A percentile compares a stretch with the other conserved stretches of the same genome.
These are phyloP conservation scores for Apistogramma diplotaenia DNA, from an alignment of 2,113 vertebrate genomes.

Conservation along the genomic window DNA sequence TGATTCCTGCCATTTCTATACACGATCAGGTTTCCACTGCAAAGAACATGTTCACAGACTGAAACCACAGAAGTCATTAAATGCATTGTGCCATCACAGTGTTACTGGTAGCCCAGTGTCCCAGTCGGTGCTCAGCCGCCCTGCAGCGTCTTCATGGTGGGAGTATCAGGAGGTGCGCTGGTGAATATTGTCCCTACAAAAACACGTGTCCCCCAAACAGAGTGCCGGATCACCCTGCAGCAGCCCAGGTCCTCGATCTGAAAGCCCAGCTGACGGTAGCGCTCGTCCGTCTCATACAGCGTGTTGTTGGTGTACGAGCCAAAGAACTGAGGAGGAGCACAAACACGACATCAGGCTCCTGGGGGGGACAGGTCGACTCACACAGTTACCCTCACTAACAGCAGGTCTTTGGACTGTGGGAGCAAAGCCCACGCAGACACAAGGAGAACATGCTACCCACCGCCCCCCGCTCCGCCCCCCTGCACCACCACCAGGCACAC, in stretches of 20 bases:
- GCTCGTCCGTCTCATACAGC: constrained; percentile 92
- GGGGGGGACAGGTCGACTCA: too few relatives aligned
- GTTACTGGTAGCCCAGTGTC: background rate
- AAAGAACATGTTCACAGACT: background rate
- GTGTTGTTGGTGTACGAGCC: constrained; percentile 92
- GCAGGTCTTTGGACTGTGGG: too few relatives aligned
- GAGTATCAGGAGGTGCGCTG: constrained; percentile 81
- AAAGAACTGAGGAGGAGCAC: constrained; percentile 85
- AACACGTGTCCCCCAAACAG: constrained; percentile 87
- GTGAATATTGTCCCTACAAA: constrained; percentile 94
- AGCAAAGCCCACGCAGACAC: too few relatives aligned
- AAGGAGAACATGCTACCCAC: too few relatives aligned
- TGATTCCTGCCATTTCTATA: background rate
- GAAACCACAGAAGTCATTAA: background rate
- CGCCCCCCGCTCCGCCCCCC: too few relatives aligned
- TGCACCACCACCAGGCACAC: too few relatives aligned
- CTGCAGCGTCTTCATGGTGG: constrained; percentile 84
- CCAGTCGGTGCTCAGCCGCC: constrained; percentile 50
- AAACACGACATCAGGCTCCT: too few relatives aligned
- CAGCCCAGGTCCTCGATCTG: constrained; percentile 92
- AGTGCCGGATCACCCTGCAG: constrained; percentile 92
- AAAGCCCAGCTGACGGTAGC: constrained; percentile 89
- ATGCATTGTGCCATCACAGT: background rate
- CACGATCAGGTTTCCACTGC: too few relatives aligned
- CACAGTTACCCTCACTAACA: too few relatives aligned